Percentiles rank a stretch among this genome's conserved stretches.
These are phyloP conservation scores for Nomada ferruginata DNA, from an alignment of 2,888 invertebrate species.

Conservation along the genomic window DNA sequence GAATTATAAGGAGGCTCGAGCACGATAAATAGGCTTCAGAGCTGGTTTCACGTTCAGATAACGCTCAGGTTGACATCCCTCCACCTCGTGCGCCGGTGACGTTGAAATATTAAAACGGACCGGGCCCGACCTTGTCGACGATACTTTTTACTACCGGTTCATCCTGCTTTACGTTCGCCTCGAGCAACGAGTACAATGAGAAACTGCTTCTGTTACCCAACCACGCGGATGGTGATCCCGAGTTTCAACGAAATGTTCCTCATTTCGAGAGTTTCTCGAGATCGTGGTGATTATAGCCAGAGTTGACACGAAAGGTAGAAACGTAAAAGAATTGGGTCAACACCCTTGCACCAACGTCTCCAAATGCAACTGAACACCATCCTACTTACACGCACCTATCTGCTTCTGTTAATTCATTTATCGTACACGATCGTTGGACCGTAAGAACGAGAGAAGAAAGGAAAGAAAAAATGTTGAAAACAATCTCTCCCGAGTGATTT, in stretches of 20 bases:
- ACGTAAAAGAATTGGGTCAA: background rate
- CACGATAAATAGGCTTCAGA: conserved; percentile 50
- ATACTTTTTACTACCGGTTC: conserved; percentile 46
- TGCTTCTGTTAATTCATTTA: too few relatives aligned
- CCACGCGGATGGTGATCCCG: conserved; percentile 33
- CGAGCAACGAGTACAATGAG: conserved; percentile 28
- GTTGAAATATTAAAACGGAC: conserved; percentile 66
- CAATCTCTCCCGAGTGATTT: background rate
- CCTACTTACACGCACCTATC: too few relatives aligned
- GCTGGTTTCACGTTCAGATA: conserved; percentile 40
- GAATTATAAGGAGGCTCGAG: conserved; percentile 39
- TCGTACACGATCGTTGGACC: too few relatives aligned
- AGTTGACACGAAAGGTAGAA: background rate
- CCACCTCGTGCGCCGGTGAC: conserved; percentile 31
- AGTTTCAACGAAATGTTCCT: conserved; percentile 1
- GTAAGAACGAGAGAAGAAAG: background rate
- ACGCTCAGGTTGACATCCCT: conserved; percentile 47
- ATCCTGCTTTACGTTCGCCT: conserved; percentile 35
- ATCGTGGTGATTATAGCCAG: background rate
- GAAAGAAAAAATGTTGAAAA: background rate
- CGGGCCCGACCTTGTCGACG: conserved; percentile 50
- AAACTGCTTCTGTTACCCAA: conserved; percentile 51
- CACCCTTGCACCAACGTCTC: too few relatives aligned
- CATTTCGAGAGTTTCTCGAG: background rate
- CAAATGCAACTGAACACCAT: too few relatives aligned